A percentile compares a stretch with the other conserved stretches of the same genome.
phyloP scores from a whole-genome alignment of 2,113 vertebrate genomes.

The Lophura nycthemera region DNA sequence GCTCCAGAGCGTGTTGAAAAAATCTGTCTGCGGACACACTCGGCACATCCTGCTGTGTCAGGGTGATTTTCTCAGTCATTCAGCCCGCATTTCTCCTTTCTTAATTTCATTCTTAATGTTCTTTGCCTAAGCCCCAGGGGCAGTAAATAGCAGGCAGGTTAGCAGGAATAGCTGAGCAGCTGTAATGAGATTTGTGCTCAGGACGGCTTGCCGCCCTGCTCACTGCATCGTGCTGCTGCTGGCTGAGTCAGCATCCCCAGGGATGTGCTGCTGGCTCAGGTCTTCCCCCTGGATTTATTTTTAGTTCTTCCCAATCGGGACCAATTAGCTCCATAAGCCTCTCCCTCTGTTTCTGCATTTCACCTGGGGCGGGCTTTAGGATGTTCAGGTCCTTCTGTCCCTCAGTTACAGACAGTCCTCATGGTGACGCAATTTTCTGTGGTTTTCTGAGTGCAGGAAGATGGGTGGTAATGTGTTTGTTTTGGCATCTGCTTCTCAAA shows the following conservation, averaged over 20 bases:
- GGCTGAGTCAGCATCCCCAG: conserved; percentile 54
- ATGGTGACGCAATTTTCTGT: not conserved
- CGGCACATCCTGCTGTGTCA: not conserved
- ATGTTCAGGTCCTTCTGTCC: not conserved
- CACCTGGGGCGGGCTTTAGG: not conserved
- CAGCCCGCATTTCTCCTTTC: conserved; percentile 44
- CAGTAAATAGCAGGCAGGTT: conserved; percentile 52
- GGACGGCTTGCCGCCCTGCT: conserved; percentile 4
- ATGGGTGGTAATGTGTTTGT: not conserved
- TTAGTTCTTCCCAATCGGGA: conserved; percentile 50
- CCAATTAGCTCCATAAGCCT: not conserved
- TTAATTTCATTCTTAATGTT: conserved; percentile 56
- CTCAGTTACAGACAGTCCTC: not conserved
- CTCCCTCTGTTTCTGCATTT: not conserved
- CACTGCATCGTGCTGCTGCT: conserved; percentile 1
- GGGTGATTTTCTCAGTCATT: conserved; percentile 25
- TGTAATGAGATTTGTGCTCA: conserved; percentile 63
- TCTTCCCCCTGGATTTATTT: conserved; percentile 66
- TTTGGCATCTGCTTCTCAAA: not conserved
- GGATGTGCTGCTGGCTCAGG: not conserved
- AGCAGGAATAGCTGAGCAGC: conserved; percentile 53
- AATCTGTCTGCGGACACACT: not conserved
- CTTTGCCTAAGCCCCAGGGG: conserved; percentile 47
- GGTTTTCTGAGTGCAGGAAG: not conserved
- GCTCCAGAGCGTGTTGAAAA: not conserved